Conservation (phyloP, 2,888 invertebrate species). For the Harpalus rufipes region DNA sequence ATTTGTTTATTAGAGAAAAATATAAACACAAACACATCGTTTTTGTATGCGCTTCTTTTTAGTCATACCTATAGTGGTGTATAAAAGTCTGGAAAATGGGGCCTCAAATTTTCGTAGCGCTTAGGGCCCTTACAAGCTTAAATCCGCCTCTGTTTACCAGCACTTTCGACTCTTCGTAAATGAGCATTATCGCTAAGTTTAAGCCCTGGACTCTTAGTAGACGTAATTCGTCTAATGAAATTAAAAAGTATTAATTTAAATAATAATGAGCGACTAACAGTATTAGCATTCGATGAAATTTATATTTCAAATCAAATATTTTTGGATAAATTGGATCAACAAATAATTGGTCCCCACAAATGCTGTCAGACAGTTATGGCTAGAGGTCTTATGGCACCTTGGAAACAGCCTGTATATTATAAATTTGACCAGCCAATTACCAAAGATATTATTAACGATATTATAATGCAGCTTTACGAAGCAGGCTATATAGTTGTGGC, state of each 20-base stretch:
- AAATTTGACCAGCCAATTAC: constrained; percentile 45
- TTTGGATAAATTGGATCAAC: constrained; percentile 57
- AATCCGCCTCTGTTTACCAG: too few relatives aligned
- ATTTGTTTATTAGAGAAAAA: too few relatives aligned
- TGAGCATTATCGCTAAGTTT: constrained; percentile 60
- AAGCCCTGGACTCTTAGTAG: constrained; percentile 46
- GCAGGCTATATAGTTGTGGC: constrained; percentile 19
- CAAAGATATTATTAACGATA: constrained; percentile 3
- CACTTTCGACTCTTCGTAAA: constrained; percentile 62
- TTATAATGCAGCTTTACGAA: not conserved
- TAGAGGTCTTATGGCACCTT: constrained; percentile 42
- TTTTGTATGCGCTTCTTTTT: too few relatives aligned
- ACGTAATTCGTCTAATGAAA: constrained; percentile 56
- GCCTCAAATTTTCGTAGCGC: too few relatives aligned
- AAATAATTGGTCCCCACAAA: constrained; percentile 64
- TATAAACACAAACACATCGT: too few relatives aligned
- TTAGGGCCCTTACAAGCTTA: too few relatives aligned
- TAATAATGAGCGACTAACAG: constrained; percentile 32
- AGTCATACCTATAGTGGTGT: too few relatives aligned
- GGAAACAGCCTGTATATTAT: constrained; percentile 52
- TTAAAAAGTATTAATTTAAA: constrained; percentile 43
- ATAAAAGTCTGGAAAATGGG: too few relatives aligned
- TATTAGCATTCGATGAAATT: constrained; percentile 21
- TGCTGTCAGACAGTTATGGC: constrained; percentile 61
- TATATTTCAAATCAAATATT: constrained; percentile 55